These are phyloP conservation scores for Myoxocephalus aenaeus DNA, from an alignment of 2,797 vertebrate genomes.

Conservation along the genomic window DNA sequence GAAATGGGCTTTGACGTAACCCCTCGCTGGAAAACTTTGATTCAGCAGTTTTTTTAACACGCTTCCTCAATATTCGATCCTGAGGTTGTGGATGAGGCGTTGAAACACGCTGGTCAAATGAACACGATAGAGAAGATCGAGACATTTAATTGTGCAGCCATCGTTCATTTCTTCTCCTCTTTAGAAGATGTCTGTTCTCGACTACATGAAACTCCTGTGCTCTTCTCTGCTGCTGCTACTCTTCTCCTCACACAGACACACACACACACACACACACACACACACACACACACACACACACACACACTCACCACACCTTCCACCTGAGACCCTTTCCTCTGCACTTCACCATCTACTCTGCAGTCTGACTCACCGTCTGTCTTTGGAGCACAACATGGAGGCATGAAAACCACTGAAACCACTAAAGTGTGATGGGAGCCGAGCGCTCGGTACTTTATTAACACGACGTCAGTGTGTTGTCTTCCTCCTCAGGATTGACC, in stretches of 20 bases:
- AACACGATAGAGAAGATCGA: background rate
- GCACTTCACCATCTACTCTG: slow-evolving; percentile 40
- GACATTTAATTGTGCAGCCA: slow-evolving; percentile 42
- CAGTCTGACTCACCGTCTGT: slow-evolving; percentile 59
- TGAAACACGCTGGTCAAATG: background rate
- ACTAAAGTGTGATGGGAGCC: background rate
- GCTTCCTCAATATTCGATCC: background rate
- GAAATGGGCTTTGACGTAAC: background rate
- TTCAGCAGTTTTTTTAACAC: background rate
- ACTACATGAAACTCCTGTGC: slow-evolving; percentile 9
- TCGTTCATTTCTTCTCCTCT: slow-evolving; percentile 19
- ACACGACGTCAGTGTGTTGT: background rate
- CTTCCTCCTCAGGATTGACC: background rate
- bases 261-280: slow-evolving; percentile 3
- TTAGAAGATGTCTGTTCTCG: background rate
- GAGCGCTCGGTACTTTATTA: background rate
- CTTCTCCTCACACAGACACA: slow-evolving; percentile 22
- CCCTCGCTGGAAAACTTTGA: background rate
- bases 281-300: too few relatives aligned
- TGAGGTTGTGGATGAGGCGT: slow-evolving; percentile 7
- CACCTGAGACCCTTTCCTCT: slow-evolving; percentile 36
- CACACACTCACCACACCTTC: slow-evolving; percentile 19
- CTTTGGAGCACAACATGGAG: slow-evolving; percentile 51
- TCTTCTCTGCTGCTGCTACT: slow-evolving; percentile 23
- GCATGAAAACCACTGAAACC: slow-evolving; percentile 48